Percentiles rank a stretch among this genome's conserved stretches.
These are phyloP conservation scores for Bergia sp. DNA, from an alignment of 92 coral and sea anemone genomes.

Conservation along the genomic window DNA sequence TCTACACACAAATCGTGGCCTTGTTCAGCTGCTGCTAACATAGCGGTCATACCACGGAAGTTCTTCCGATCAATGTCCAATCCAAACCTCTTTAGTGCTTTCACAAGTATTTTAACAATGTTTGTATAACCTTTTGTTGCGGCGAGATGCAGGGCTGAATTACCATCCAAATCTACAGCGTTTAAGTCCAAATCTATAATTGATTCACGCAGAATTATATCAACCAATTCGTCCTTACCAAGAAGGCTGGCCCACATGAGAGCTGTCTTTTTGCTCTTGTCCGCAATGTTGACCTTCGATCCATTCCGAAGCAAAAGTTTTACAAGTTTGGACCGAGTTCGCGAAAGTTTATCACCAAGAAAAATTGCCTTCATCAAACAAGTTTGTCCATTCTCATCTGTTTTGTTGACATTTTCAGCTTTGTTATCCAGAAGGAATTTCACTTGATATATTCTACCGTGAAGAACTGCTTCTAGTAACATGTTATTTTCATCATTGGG, in stretches of 20 bases:
- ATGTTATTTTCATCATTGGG: conserved; percentile 39
- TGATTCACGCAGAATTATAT: conserved; percentile 67
- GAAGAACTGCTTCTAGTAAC: conserved; percentile 81
- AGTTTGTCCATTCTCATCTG: conserved; percentile 88
- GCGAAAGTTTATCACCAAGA: conserved; percentile 80
- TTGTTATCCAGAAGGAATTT: conserved; percentile 84
- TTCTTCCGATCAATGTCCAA: conserved; percentile 79
- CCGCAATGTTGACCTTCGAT: conserved; percentile 78
- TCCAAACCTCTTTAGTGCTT: conserved; percentile 86
- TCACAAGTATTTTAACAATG: conserved; percentile 69
- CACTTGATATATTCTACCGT: conserved; percentile 91
- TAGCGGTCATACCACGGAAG: conserved; percentile 80
- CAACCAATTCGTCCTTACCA: conserved; percentile 72
- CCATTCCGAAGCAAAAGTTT: conserved; percentile 78
- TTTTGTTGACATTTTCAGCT: conserved; percentile 76
- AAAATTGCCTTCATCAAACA: conserved; percentile 90
- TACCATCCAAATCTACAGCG: conserved; percentile 72
- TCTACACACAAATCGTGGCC: conserved; percentile 76
- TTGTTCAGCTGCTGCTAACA: conserved; percentile 75
- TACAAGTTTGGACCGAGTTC: conserved; percentile 83
- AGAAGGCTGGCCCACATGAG: conserved; percentile 85
- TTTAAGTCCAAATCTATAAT: conserved; percentile 86
- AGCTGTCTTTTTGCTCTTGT: conserved; percentile 75
- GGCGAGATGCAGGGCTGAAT: conserved; percentile 91
- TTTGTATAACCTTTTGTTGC: conserved; percentile 70